phyloP scores from a whole-genome alignment of 2,797 vertebrate genomes.

The Danio tinwini region DNA sequence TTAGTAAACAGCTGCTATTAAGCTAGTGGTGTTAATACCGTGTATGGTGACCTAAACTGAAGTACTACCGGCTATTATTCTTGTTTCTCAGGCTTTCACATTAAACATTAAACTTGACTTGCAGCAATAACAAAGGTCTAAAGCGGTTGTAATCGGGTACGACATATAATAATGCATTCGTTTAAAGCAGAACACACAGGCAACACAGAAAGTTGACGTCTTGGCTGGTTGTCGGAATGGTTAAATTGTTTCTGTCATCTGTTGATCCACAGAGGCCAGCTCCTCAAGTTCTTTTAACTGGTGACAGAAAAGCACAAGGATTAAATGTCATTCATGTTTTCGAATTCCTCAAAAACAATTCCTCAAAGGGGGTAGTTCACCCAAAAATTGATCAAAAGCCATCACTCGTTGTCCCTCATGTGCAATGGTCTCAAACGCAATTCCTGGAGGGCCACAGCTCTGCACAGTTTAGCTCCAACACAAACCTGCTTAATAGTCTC shows the following conservation, averaged over 20 bases:
- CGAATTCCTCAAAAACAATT: background rate
- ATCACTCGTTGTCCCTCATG: too few species aligned
- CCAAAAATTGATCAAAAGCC: too few species aligned
- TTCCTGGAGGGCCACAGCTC: background rate
- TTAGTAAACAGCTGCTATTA: too few species aligned
- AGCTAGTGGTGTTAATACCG: too few species aligned
- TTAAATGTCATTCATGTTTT: background rate
- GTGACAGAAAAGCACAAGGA: slow-evolving; percentile 51
- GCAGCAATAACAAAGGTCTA: background rate
- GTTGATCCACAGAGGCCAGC: slow-evolving; percentile 88
- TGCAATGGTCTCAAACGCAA: background rate
- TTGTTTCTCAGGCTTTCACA: slow-evolving; percentile 47
- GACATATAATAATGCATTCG: slow-evolving; percentile 24
- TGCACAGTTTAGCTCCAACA: background rate
- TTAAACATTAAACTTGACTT: slow-evolving; percentile 8
- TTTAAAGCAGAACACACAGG: slow-evolving; percentile 33
- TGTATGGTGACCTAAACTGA: too few species aligned
- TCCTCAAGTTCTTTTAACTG: slow-evolving; percentile 90
- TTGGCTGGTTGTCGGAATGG: slow-evolving; percentile 79
- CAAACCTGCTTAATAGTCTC: background rate
- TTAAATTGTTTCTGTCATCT: slow-evolving; percentile 89
- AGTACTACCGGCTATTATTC: background rate
- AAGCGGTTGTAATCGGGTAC: background rate
- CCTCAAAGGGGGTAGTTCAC: background rate
- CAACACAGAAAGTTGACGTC: background rate